Evolutionary conservation across 2,888 invertebrate genomes (phyloP).

Genomic region (Ganaspis brasiliensis): DNA sequence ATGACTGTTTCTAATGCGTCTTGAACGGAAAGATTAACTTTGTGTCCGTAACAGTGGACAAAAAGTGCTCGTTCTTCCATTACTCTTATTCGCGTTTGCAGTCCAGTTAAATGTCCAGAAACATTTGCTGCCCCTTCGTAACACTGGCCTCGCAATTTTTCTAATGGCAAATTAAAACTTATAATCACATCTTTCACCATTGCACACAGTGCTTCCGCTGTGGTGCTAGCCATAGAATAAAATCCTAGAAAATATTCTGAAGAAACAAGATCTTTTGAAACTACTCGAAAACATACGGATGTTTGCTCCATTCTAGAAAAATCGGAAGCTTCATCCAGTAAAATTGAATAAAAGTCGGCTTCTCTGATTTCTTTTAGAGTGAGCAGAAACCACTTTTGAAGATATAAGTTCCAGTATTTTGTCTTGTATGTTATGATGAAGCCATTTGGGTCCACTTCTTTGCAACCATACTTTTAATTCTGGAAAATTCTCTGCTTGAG

Average conservation of each 20-base stretch:
- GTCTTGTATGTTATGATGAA: slow-evolving; percentile 53
- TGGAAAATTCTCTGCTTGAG: slow-evolving; percentile 54
- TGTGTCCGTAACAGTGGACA: slow-evolving; percentile 49
- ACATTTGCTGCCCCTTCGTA: slow-evolving; percentile 64
- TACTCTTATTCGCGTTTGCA: slow-evolving; percentile 41
- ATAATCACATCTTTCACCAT: slow-evolving; percentile 40
- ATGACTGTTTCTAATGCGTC: slow-evolving; percentile 48
- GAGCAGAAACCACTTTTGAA: slow-evolving; percentile 37
- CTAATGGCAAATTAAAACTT: slow-evolving; percentile 45
- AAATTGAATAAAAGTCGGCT: slow-evolving; percentile 45
- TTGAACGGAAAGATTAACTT: slow-evolving; percentile 46
- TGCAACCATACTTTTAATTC: slow-evolving; percentile 55
- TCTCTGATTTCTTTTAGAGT: slow-evolving; percentile 16
- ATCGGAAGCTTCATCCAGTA: slow-evolving; percentile 42
- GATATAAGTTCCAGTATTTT: slow-evolving; percentile 53
- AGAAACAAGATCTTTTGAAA: slow-evolving; percentile 36
- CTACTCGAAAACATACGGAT: slow-evolving; percentile 43
- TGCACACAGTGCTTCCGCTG: slow-evolving; percentile 45
- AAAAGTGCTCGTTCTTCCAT: slow-evolving; percentile 48
- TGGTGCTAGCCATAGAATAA: slow-evolving; percentile 55
- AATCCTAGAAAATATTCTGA: slow-evolving; percentile 56
- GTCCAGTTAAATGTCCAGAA: slow-evolving; percentile 58
- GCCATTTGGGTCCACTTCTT: slow-evolving; percentile 52
- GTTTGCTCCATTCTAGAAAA: slow-evolving; percentile 38
- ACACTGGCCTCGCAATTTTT: slow-evolving; percentile 59